Evolutionary conservation across 2,797 vertebrate genomes (phyloP).

Genomic region (Lateolabrax maculatus): DNA sequence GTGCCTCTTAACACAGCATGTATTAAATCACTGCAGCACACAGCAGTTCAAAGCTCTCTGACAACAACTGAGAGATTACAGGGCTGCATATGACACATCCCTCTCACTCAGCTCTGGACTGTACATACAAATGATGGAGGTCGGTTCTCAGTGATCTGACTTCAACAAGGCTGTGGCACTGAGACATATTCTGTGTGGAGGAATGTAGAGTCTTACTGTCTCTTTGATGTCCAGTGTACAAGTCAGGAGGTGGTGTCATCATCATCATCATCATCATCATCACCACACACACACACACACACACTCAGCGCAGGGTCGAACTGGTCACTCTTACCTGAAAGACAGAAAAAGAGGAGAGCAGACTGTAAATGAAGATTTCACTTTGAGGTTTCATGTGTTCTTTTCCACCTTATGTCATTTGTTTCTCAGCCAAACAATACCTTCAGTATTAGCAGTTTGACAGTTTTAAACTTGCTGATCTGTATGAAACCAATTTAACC

Average conservation of each 20-base stretch:
- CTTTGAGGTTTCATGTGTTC: too few species aligned
- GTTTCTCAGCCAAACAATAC: neutral
- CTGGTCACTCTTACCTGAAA: conserved; percentile 35
- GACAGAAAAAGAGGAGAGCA: conserved; percentile 29
- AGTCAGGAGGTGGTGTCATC: conserved; percentile 5
- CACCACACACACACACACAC: neutral
- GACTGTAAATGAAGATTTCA: neutral
- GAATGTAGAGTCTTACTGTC: conserved; percentile 21
- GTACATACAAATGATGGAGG: conserved; percentile 1
- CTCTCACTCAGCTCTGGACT: conserved; percentile 11
- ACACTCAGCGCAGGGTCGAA: neutral
- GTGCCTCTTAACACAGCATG: neutral
- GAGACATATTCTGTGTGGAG: neutral
- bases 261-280: too few species aligned
- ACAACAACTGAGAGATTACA: neutral
- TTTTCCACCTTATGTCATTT: fast-evolving
- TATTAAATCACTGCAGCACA: neutral
- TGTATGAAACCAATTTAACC: neutral
- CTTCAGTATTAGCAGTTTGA: neutral
- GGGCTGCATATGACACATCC: neutral
- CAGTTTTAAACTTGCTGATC: conserved; percentile 1
- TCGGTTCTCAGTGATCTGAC: conserved; percentile 13
- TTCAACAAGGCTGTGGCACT: neutral
- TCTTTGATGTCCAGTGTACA: neutral
- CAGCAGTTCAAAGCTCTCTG: neutral